Percentiles rank a stretch among this genome's conserved stretches.
These are phyloP conservation scores for Phytoseiulus persimilis DNA, from an alignment of 2,888 invertebrate genomes.

Conservation along the genomic window DNA sequence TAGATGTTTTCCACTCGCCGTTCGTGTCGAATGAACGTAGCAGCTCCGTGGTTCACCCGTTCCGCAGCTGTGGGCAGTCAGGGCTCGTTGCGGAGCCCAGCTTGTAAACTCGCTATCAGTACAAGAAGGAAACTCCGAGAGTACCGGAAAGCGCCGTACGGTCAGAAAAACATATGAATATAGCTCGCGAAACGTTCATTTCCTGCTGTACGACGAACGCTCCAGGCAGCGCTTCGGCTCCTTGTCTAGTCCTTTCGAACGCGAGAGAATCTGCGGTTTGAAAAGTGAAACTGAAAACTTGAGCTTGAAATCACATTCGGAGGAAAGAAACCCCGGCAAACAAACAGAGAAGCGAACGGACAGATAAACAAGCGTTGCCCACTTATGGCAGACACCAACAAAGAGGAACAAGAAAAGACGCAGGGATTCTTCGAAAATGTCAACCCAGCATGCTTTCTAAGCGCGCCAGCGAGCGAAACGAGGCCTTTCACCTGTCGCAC, in stretches of 20 bases:
- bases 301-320: background rate
- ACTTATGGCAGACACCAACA: background rate
- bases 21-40: background rate
- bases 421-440: conserved; percentile 5
- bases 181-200: too few relatives aligned
- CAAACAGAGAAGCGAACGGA: background rate
- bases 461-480: background rate
- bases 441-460: conserved; percentile 5
- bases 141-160: background rate
- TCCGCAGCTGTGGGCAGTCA: too few relatives aligned
- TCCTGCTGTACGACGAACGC: too few relatives aligned
- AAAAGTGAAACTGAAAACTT: background rate
- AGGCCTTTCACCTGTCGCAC: background rate
- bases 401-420: background rate
- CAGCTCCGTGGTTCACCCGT: background rate
- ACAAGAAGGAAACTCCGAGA: background rate
- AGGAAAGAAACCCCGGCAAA: background rate
- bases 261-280: background rate
- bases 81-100: background rate
- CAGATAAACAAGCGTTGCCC: background rate
- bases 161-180: too few relatives aligned
- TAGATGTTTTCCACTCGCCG: background rate
- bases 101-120: background rate
- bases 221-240: too few relatives aligned
- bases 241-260: too few relatives aligned